Base-by-base conservation (phyloP, 92 coral and sea anemone species). In the Pocillopora grandis region DNA sequence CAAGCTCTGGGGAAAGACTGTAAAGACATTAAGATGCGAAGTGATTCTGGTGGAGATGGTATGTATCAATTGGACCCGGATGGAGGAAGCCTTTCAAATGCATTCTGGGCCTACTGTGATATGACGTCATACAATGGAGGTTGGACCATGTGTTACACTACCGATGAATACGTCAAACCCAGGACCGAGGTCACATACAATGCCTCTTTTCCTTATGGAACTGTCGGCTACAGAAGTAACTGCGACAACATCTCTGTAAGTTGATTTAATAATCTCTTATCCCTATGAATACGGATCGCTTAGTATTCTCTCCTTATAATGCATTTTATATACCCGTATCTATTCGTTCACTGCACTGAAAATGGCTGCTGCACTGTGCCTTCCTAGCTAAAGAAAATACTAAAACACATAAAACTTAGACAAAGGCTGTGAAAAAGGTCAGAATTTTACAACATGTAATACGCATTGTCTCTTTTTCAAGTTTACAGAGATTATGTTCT, bases 91-190 rank as follows among this genome's bases (percentile, higher is more conserved):
- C 23, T 7, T 67, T 67, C 56, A 52, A 59, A 74, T 17, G 63
- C 79, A 55, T 76, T 84, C 83, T 58, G 2, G 56, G 82, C 81
- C 31, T 84, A 84, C 83, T 84, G 88, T 68, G 88, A 84, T 49
- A 84, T 84, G 88, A 75, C 76, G 65, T 75, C 82, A 75, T 37
- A 52, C 75, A 71, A 79, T 35, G 83, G 83, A 49, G 88, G 82
- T 52, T 84, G 88, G 88, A 84, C 88, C 37, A 84, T 84, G 83
- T 62, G 88, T 56, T 84, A 84, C 66, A 76, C 88, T 16, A 84
- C 88, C 15, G 67, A 84, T 58, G 83, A 84, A 42, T 49, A 76
- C 3, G 88, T 35, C 20, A 66, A 76, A 35, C 88, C 77, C 36
- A 76, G 21, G 52, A 60, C 65, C 1, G 83, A 84, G 55, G 72